These are phyloP conservation scores for Macrostomum lignano DNA, from an alignment of 1,140 invertebrate genomes.

Conservation along the genomic window DNA sequence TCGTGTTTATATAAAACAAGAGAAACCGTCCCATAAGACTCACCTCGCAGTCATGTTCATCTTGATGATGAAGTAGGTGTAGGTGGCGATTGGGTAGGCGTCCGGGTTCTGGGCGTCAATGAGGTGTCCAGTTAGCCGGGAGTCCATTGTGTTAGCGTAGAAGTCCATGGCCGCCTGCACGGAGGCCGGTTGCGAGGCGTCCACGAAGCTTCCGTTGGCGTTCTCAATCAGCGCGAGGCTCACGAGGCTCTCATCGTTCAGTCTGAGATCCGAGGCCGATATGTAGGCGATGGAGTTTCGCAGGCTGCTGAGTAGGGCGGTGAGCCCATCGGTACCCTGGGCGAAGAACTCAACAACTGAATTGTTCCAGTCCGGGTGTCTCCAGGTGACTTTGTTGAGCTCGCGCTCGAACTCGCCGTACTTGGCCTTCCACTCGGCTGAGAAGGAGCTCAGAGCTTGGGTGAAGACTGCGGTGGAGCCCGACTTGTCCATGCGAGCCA, in stretches of 20 bases:
- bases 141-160: conserved; percentile 3
- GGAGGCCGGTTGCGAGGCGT: not conserved
- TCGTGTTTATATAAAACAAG: too few relatives aligned
- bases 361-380: conserved; percentile 9
- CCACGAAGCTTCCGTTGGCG: conserved; percentile 9
- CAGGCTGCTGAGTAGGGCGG: conserved; percentile 10
- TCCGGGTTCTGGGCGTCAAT: conserved; percentile 6
- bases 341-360: conserved; percentile 10
- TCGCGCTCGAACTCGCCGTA: conserved; percentile 11
- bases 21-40: too few relatives aligned
- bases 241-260: conserved; percentile 6
- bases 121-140: conserved; percentile 8
- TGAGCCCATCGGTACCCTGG: conserved; percentile 10
- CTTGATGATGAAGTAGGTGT: conserved; percentile 13
- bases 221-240: conserved; percentile 11
- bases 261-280: conserved; percentile 8
- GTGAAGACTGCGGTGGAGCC: conserved; percentile 9
- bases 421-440: conserved; percentile 3
- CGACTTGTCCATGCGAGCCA: conserved; percentile 7
- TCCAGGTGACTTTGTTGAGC: not conserved
- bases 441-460: conserved; percentile 5
- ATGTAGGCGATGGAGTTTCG: conserved; percentile 12
- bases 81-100: conserved; percentile 13
- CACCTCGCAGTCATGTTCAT: conserved; percentile 8
- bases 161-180: conserved; percentile 12